phyloP scores from a whole-genome alignment of 2,113 vertebrate species.

The Strigops habroptila region DNA sequence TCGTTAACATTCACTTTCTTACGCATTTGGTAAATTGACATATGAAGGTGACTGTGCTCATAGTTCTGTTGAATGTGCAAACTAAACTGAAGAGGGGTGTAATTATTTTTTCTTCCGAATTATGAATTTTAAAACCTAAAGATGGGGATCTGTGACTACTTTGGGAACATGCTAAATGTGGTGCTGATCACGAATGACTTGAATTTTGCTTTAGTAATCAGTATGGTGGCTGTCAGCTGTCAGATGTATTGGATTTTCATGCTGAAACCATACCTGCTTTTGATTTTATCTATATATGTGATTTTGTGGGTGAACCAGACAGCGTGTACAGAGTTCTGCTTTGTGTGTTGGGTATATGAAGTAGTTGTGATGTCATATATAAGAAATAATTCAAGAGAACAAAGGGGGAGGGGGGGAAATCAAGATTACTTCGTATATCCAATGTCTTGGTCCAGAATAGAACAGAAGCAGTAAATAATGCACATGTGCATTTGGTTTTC shows the following conservation, averaged over 20 bases:
- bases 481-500: background rate
- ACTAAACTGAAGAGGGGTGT: background rate
- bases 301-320: background rate
- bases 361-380: background rate
- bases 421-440: background rate
- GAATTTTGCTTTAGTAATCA: background rate
- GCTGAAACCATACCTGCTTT: background rate
- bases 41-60: background rate
- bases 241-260: background rate
- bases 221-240: background rate
- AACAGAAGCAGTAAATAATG: background rate
- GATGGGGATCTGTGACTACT: background rate
- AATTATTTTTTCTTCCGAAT: background rate
- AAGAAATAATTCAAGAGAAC: background rate
- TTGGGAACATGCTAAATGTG: background rate
- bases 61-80: background rate
- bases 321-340: background rate
- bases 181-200: background rate
- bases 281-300: background rate
- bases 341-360: background rate
- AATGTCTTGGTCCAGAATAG: background rate
- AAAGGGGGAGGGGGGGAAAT: too few species aligned
- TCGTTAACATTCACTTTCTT: background rate
- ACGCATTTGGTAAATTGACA: background rate
- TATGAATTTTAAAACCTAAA: background rate